Evolutionary conservation across 2,797 vertebrate genomes (phyloP), one percentile per base, ranked within the genome.

Genomic region (Ctenochaetus hawaiiensis): DNA sequence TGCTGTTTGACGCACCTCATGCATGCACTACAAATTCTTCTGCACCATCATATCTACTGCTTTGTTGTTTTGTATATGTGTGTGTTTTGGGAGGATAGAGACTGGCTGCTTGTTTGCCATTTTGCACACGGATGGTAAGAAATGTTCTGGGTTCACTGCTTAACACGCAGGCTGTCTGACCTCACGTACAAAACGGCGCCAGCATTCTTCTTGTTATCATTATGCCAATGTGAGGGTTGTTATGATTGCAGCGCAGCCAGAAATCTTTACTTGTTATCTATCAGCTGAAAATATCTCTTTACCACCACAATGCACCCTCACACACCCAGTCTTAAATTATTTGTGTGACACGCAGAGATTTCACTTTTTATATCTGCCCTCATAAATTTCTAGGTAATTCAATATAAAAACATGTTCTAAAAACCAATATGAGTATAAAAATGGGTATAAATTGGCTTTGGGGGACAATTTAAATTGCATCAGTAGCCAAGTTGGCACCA

Each of bases 201-300:
- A 92, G 87, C 87, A 83, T 91, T 91, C 82, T 85, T 85, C 78
- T 80, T 85, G 78, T 93, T 93, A 93, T 93, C 86, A 51, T 78
- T 83, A 75, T 77, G 87, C 89, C 85, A 80, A 72, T 78, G 90
- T 92, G 88, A 92, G 91, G 92, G 89, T 90, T 91, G 90, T 94
- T 92, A 89, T 92, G 92, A 81, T 91, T 90, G 88, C 84, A 52
- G 67, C 8, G 47, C 68, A 75, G 87, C 76, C 81, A 87, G 85
- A 92, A 87, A 89, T 89, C 80, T 83, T 82, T 53, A 64, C 30
- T 37, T 9, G 26, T 89, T 91, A 92, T 93, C 91, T 90, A 10
- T 92, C 90, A 67, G 80, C 73, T 81, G 63, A 83, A 86, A 78
- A 80, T 39, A 44, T 67, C 51, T 22, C 44, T 73, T 77, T 57